Evolutionary conservation across 1,140 invertebrate genomes (phyloP), one percentile per base, ranked within the genome.

Genomic region (Pectinophora gossypiella): DNA sequence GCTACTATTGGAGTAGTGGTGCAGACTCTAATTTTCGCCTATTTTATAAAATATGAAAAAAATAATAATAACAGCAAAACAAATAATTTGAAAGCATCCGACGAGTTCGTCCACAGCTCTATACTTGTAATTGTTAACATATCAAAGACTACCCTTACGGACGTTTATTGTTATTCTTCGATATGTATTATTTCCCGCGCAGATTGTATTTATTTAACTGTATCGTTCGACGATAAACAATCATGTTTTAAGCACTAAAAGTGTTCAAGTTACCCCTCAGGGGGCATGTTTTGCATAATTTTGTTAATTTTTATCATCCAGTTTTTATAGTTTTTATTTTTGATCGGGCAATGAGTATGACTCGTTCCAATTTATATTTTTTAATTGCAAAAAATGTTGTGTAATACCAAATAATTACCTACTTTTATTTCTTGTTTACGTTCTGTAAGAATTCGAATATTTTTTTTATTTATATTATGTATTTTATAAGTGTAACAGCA

Each of bases 361-460:
- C 82, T 85, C 82, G 64, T 77, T 50, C 18, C 9, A 44, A 54
- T 61, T 51, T 68, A 60, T 61, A 53, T 72, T 75, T 72, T 76
- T 48, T 71, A 65, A 71, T 66, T 68, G 61, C 53, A 67, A 68
- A 78, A 71, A 61, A 79, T 80, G 69, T 79, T 81, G 71, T 81
- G 71, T 80, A 82, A 82, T 78, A 75, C 79, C 82, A 85, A 85
- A 85, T 76, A 80, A 72, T 78, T 67, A 76, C 59, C 67, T 64
- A 63, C 44, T 54, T 76, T 74, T 79, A 76, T 77, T 83, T 64
- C 66, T 66, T 69, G 68, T 76, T 81, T 80, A 76, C 64, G 68
- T 70, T 61, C 44, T 76, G 60, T 76, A 78, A 80, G 74, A 68
- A 56, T 76, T 83, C 75, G 75, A 80, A 83, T 78, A 79, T 79